Evolutionary conservation across 2,888 invertebrate species (phyloP).

Genomic region (Cremastinae sp.): DNA sequence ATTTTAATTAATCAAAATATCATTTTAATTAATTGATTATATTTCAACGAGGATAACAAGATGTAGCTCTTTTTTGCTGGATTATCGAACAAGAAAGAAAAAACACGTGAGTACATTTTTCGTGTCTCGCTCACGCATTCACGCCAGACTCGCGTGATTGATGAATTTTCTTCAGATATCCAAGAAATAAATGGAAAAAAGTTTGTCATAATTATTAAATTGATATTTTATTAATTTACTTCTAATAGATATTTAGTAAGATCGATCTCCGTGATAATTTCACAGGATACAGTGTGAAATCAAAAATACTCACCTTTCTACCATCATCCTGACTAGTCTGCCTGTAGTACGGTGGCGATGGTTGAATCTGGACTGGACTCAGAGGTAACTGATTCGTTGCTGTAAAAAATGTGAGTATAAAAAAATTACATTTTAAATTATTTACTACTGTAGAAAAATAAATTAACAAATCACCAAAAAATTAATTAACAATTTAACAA

Average conservation of each 20-base stretch:
- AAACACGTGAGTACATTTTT: background rate
- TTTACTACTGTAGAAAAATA: no score
- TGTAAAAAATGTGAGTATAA: constrained; percentile 65
- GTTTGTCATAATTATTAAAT: background rate
- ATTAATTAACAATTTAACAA: no score
- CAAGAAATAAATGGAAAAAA: no score
- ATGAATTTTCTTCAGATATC: no score
- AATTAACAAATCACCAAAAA: no score
- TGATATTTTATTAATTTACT: background rate
- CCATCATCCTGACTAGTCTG: constrained; percentile 82
- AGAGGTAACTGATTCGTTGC: constrained; percentile 81
- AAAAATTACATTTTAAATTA: constrained; percentile 4
- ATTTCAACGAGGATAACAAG: no score
- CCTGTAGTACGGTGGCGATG: constrained; percentile 82
- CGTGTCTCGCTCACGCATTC: background rate
- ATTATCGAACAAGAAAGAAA: no score
- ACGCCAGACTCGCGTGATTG: no score
- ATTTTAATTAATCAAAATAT: no score
- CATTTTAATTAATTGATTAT: no score
- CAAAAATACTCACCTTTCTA: constrained; percentile 81
- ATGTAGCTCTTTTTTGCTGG: no score
- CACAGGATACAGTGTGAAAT: constrained; percentile 29
- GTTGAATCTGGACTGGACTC: constrained; percentile 82
- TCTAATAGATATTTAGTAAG: background rate
- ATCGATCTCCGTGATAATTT: background rate